These are phyloP conservation scores for Aplodontia rufa DNA, from an alignment of 2,113 vertebrate species.

Conservation along the genomic window DNA sequence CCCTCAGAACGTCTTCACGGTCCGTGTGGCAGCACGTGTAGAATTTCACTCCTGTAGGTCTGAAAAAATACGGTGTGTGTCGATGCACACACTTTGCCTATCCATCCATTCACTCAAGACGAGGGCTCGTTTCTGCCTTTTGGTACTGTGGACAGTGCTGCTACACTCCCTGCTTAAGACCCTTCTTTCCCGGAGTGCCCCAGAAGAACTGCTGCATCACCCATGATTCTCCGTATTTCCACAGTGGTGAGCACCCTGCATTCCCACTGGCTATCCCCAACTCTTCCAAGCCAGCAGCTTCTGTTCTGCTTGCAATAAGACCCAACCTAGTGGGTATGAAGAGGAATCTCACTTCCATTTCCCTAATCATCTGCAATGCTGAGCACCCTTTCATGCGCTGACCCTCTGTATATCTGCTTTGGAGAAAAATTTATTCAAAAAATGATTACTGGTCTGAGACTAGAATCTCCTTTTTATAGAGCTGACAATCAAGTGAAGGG, in stretches of 20 bases:
- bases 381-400: neutral
- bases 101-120: neutral
- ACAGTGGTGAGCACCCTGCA: neutral
- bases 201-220: no score
- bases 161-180: neutral
- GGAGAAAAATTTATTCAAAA: slow-evolving; percentile 11
- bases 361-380: neutral
- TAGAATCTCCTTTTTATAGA: neutral
- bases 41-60: neutral
- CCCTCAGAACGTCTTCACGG: neutral
- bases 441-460: neutral
- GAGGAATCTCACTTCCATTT: neutral
- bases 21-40: neutral
- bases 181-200: neutral
- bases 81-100: neutral
- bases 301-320: neutral
- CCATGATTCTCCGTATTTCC: no score
- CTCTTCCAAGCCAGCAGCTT: neutral
- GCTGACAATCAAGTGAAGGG: neutral
- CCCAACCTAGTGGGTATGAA: neutral
- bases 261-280: neutral
- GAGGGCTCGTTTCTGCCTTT: neutral
- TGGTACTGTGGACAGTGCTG: neutral
- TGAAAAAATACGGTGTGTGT: neutral
- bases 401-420: neutral